Evolutionary conservation across 2,797 vertebrate genomes (phyloP), one percentile per base, ranked within the genome.

Genomic region (Xenopus petersii): DNA sequence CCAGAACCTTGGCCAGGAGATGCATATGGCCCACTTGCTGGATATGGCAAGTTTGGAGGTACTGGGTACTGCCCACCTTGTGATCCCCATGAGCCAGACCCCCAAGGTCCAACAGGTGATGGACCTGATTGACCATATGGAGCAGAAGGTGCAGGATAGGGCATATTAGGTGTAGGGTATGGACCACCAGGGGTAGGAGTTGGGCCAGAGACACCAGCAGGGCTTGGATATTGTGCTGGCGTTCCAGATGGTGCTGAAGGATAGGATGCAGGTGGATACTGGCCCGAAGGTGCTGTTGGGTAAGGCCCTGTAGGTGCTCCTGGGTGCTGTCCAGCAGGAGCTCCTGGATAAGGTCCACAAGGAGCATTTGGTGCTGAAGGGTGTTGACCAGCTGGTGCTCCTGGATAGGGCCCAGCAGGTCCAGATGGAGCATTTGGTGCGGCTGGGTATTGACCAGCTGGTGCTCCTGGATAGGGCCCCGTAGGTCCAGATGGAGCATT

Each of bases 61-160:
- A 88, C 80, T 75, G 89, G 89, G 79, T 92, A 92, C 70, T 93
- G 91, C 79, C 89, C 90, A 75, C 90, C 89, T 81, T 89, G 87
- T 65, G 91, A 88, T 68, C 87, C 89, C 91, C 91, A 93, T 51
- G 90, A 87, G 82, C 86, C 89, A 10, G 89, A 87, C 80, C 88
- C 89, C 89, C 90, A 91, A 1, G 89, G 89, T 80, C 88, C 89
- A 69, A 90, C 86, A 0, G 88, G 85, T 81, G 88, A 87, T 80
- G 89, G 87, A 0, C 88, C 91, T 59, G 91, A 87, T 0, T 90
- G 88, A 72, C 90, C 89, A 0, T 91, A 92, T 69, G 90, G 88
- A 81, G 90, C 87, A 75, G 89, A 89, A 82, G 90, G 88, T 81
- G 89, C 87, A 75, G 90, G 89, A 82, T 89, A 91, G 84, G 89